Evolutionary conservation across 2,888 invertebrate genomes (phyloP).

Genomic region (Eurytoma californica): DNA sequence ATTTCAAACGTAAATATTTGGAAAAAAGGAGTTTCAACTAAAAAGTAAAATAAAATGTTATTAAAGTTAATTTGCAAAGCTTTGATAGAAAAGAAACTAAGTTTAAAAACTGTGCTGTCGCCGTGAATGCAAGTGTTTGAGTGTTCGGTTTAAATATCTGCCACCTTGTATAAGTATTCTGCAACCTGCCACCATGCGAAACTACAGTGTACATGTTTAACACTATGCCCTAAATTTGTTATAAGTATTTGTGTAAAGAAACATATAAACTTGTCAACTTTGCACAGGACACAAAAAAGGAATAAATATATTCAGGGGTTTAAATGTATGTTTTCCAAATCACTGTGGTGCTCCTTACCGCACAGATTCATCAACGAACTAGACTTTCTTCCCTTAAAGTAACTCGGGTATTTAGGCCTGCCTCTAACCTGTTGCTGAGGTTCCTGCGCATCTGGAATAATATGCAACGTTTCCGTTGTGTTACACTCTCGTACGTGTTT

Average conservation of each 20-base stretch:
- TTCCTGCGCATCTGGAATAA: conserved; percentile 91
- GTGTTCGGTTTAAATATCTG: conserved; percentile 59
- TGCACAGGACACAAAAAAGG: conserved; percentile 38
- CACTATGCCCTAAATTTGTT: conserved; percentile 51
- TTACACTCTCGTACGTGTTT: conserved; percentile 71
- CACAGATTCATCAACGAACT: conserved; percentile 97
- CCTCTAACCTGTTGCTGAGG: conserved; percentile 86
- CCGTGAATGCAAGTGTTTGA: conserved; percentile 39
- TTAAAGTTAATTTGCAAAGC: conserved; percentile 35
- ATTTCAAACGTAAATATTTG: too few relatives aligned
- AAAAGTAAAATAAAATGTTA: conserved; percentile 17
- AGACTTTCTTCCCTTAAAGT: conserved; percentile 94
- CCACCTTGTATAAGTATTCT: conserved; percentile 65
- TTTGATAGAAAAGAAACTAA: conserved; percentile 38
- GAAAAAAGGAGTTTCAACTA: background rate
- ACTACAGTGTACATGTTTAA: conserved; percentile 62
- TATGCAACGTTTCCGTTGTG: conserved; percentile 79
- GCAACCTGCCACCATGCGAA: conserved; percentile 71
- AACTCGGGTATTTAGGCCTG: conserved; percentile 89
- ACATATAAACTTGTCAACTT: conserved; percentile 46
- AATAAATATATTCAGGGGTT: conserved; percentile 40
- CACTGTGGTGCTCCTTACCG: conserved; percentile 85
- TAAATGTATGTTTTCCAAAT: conserved; percentile 61
- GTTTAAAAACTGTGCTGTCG: conserved; percentile 40
- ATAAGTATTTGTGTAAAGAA: conserved; percentile 49